Evolutionary conservation across 1,140 invertebrate genomes (phyloP), one percentile per base, ranked within the genome.

Genomic region (Drosophila saltans): DNA sequence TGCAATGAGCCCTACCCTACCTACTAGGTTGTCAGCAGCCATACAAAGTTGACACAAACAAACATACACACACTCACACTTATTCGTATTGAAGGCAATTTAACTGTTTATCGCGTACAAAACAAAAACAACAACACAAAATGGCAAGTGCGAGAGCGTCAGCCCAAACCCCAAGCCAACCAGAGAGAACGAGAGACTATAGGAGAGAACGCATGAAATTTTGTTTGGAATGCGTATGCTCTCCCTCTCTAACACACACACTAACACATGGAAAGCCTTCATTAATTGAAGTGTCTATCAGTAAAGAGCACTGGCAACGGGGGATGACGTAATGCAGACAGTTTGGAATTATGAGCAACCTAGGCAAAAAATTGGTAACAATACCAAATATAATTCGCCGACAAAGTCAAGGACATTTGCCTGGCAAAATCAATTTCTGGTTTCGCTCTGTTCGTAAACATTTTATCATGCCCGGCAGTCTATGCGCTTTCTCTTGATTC

Each of bases 241-340:
- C 60, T 52, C 72, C 67, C 55, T 75, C 56, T 66, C 41, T 43
- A 58, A 16, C 56, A 41, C 36, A 48, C 69, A 64, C 41, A 79
- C 45, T 39, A 41, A 68, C 28, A 69, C 57, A 72, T n/a, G 56
- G 40, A 65, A 9, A 75, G 71, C 48, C 67, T 30, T 75, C 75
- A 89, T 89, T 89, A 90, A 90, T 89, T 90, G 78, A 89, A 89
- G 85, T 89, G 84, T 81, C 84, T 90, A 89, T 90, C 78, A 89
- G 73, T 91, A 82, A 91, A 91, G 91, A 91, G 81, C 83, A 75
- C 83, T 72, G 78, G 21, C 45, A 52, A 16, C n/a, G 21, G 21
- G n/a, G 60, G 70, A 91, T 91, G 89, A 91, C 89, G 89, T 91
- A 91, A 91, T 88, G 72, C 81, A 43, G 59, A 66, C 76, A 61